Evolutionary conservation across 2,888 invertebrate genomes (phyloP), one percentile per base, ranked within the genome.

Genomic region (Sphaerophoria taeniata): DNA sequence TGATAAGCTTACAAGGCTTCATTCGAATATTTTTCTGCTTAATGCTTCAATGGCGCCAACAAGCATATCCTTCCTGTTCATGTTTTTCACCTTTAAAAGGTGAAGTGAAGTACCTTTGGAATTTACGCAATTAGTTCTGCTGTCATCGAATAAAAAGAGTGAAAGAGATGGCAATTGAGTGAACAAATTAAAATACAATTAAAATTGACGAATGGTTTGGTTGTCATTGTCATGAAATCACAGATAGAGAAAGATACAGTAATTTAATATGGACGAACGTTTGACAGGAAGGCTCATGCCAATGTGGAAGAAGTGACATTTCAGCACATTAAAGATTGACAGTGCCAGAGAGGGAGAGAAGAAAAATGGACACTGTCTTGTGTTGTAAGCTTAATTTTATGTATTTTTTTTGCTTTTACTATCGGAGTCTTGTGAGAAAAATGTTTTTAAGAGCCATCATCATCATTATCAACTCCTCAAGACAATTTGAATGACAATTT

Each of bases 121-220:
- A 86, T 86, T 86, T 86, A 86, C 78, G 86, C 86, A 86, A 86
- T 86, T 78, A 86, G 86, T 78, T 80, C 76, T 51, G 85, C 63
- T n/a, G n/a, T n/a, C n/a, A 47, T 71, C 63, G 70, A 73, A 73
- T 63, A 58, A 51, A 24, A 11, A 5, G 51, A 63, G n/a, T 39
- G 55, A 36, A 14, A 45, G 34, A 43, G 63, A 14, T 5, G 58
- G 71, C 51, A 72, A 36, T 47, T 55, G 67, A 33, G 60, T 45
- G 24, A 81, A 79, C 55, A 80, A 76, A 84, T 71, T 74, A 47
- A 58, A 77, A 82, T 82, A 82, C 82, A 81, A 86, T 82, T 86
- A 82, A 86, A 86, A 86, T 82, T 86, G 86, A 86, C 86, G 86
- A 82, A 77, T 74, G 77, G 71, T 61, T 77, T 81, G 85, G 77